phyloP scores from a whole-genome alignment of 2,888 invertebrate species.

The Brenthis daphne region DNA sequence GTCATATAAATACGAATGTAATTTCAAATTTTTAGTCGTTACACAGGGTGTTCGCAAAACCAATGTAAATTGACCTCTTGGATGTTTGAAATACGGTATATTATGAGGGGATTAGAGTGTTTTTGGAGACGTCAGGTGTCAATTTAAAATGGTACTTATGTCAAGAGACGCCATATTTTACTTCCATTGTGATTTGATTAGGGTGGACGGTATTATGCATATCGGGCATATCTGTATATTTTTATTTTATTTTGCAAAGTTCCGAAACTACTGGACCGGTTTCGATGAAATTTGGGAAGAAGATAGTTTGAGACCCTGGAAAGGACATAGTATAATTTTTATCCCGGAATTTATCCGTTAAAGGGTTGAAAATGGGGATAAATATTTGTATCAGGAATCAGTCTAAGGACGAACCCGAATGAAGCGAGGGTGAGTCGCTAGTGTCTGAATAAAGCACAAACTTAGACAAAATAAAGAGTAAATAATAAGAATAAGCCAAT shows the following conservation, averaged over 20 bases:
- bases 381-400: no score
- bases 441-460: no score
- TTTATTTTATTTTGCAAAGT: neutral
- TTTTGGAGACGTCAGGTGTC: neutral
- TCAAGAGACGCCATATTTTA: constrained; percentile 44
- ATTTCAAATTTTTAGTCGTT: neutral
- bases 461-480: no score
- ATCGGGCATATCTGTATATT: neutral
- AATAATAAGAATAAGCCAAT: no score
- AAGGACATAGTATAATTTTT: no score
- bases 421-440: no score
- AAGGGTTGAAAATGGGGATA: no score
- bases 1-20: neutral
- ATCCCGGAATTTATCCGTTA: no score
- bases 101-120: constrained; percentile 28
- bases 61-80: neutral
- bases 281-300: no score
- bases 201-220: constrained; percentile 46
- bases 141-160: constrained; percentile 4
- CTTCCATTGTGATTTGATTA: constrained; percentile 65
- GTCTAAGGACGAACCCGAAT: no score
- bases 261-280: no score
- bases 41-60: constrained; percentile 1
- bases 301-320: no score
- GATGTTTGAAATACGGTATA: constrained; percentile 21